Base-by-base conservation (phyloP, 2,113 vertebrate genomes). In the Clupea harengus region DNA sequence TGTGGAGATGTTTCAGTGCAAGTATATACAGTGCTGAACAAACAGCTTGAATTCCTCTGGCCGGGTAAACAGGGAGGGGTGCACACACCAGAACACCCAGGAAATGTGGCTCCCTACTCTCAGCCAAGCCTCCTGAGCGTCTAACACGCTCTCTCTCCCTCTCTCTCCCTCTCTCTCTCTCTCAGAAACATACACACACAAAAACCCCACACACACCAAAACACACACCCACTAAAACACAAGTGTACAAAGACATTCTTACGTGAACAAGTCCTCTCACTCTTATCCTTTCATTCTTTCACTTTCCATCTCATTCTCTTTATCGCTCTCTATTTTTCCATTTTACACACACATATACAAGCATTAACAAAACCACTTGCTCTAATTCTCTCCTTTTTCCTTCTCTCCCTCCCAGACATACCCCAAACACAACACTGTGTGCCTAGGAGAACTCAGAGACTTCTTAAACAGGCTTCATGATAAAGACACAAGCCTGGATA, bases 11-110 rank as follows among this genome's bases (percentile, higher is more conserved):
- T 78, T 39, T 78, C 72, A 32, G 28, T 39, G 72, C 28, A 32
- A 78, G 72, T 15, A 17, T 78, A 78, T 78, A 15, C 72, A 78
- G 72, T 39, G 72, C 72, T 78, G 72, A 78, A 78, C 72, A 78
- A 78, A 78, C 72, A 78, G 72, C 28, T 32, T 18, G 72, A 78
- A 78, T 78, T 78, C 72, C 72, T 78, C 72, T 78, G 72, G 72
- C 72, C 72, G 25, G 72, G 72, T 39, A 13, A 32, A 78, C 10
- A 78, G 72, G 72, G 72, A 78, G 72, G 72, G 72, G 25, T 17
- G 28, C 28, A 15, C 72, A 6, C 28, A 78, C 13, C 10, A 78
- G 72, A 78, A 78, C 72, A 78, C 72, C 72, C 72, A 78, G 72
- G 72, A 78, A 78, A 78, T 78, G 13, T 75, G 67, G 28, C 67